A percentile compares a stretch with the other conserved stretches of the same genome.
Evolutionary conservation across 2,888 invertebrate species (phyloP).

Genomic region (Uropetala carovei): DNA sequence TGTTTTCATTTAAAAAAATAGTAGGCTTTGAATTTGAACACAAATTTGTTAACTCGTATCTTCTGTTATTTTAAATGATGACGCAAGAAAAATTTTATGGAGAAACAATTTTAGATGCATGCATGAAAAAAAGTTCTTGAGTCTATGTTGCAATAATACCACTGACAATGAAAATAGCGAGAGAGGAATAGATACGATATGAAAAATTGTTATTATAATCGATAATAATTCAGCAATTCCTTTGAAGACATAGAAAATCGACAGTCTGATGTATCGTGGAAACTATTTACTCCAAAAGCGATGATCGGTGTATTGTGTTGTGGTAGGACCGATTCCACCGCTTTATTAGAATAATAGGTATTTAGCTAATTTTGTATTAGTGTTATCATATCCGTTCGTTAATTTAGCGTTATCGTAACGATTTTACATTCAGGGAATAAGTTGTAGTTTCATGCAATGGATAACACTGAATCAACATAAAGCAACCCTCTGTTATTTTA

Average conservation of each 20-base stretch:
- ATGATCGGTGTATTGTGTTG: neutral
- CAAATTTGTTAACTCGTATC: neutral
- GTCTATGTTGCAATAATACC: conserved; percentile 18
- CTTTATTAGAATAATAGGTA: too few species aligned
- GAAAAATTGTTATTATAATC: neutral
- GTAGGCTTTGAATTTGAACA: too few species aligned
- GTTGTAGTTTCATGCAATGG: neutral
- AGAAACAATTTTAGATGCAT: conserved; percentile 23
- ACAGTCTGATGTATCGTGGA: conserved; percentile 19
- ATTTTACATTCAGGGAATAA: too few species aligned
- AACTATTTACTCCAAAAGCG: conserved; percentile 12
- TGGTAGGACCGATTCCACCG: too few species aligned
- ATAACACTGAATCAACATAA: neutral
- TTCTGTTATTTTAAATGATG: neutral
- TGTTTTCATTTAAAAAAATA: too few species aligned
- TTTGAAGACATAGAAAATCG: neutral
- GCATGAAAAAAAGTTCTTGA: neutral
- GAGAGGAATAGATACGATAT: neutral
- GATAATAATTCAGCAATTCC: neutral
- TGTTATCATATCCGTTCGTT: too few species aligned
- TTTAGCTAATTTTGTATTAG: too few species aligned
- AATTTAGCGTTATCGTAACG: too few species aligned
- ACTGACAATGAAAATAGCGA: neutral
- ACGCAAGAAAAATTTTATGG: conserved; percentile 40
- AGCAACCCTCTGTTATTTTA: neutral